These are phyloP conservation scores for Callionymus lyra DNA, from an alignment of 2,113 vertebrate species.

Conservation along the genomic window DNA sequence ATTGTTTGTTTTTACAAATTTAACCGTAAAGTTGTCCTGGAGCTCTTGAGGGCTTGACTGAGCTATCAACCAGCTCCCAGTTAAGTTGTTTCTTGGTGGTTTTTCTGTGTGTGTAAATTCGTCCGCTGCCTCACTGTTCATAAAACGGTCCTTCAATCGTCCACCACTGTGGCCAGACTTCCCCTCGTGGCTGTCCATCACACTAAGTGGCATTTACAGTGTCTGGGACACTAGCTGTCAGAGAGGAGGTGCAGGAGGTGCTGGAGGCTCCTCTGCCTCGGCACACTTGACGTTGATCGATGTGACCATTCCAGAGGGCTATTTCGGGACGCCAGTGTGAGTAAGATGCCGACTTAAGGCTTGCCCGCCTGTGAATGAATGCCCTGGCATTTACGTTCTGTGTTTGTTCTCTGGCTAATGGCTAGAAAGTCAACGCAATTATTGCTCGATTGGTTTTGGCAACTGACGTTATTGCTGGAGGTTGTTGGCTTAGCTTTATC, in stretches of 20 bases:
- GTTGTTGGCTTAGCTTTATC: slow-evolving; percentile 3
- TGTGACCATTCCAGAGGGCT: slow-evolving; percentile 41
- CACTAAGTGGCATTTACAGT: slow-evolving; percentile 38
- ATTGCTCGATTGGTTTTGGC: slow-evolving; percentile 30
- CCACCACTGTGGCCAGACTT: background rate
- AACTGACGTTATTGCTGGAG: slow-evolving; percentile 10
- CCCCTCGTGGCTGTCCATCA: slow-evolving; percentile 28
- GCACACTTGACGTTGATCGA: slow-evolving; percentile 42
- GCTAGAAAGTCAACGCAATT: slow-evolving; percentile 23
- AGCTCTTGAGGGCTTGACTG: too few relatives aligned
- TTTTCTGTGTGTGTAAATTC: slow-evolving; percentile 7
- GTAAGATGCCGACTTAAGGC: too few relatives aligned
- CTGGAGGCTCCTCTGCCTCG: slow-evolving; percentile 18
- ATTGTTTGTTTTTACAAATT: too few relatives aligned
- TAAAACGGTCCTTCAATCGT: slow-evolving; percentile 1
- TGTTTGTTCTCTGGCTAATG: slow-evolving; percentile 25
- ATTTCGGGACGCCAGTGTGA: slow-evolving; percentile 29
- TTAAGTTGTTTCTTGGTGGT: too few relatives aligned
- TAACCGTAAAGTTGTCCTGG: too few relatives aligned
- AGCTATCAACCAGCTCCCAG: too few relatives aligned
- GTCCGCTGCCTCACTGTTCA: slow-evolving; percentile 1
- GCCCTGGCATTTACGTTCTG: slow-evolving; percentile 18
- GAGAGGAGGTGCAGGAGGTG: slow-evolving; percentile 11
- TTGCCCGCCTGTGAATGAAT: background rate
- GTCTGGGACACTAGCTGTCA: slow-evolving; percentile 38